A percentile compares a stretch with the other conserved stretches of the same genome.
These are phyloP conservation scores for Poecilus cupreus DNA, from an alignment of 2,888 invertebrate genomes.

Conservation along the genomic window DNA sequence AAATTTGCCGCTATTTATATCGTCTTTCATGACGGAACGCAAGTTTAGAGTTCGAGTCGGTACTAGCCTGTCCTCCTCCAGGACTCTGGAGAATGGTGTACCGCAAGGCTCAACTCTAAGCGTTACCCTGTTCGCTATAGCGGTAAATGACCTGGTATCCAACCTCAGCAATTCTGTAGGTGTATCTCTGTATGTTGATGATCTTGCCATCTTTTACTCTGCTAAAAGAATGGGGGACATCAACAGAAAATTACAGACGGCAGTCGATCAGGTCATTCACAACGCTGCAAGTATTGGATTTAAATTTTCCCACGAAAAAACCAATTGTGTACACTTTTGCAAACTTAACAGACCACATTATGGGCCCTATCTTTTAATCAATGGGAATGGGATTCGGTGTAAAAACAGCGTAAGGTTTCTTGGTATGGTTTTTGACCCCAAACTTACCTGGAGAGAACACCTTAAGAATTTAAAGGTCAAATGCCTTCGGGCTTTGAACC, in stretches of 20 bases:
- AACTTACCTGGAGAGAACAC: conserved; percentile 61
- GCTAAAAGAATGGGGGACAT: not conserved
- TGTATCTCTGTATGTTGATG: conserved; percentile 5
- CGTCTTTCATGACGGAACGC: no score
- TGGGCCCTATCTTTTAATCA: not conserved
- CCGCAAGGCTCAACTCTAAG: not conserved
- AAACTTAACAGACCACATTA: not conserved
- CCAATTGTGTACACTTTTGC: not conserved
- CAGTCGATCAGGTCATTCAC: not conserved
- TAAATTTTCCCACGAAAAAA: no score
- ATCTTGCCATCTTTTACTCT: not conserved
- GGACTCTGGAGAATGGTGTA: not conserved
- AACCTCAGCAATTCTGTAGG: not conserved
- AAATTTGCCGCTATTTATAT: not conserved
- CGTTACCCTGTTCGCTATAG: not conserved
- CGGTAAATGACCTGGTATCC: not conserved
- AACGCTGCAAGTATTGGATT: not conserved
- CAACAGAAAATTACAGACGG: not conserved
- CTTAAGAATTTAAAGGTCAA: conserved; percentile 56
- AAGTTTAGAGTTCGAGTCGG: not conserved
- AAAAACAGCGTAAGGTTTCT: conserved; percentile 41
- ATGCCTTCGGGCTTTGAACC: not conserved
- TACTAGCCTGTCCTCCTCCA: not conserved
- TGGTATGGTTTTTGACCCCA: conserved; percentile 61
- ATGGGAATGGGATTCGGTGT: conserved; percentile 23